Conservation (phyloP, 2,113 vertebrate genomes). For the Gracilinanus agilis region DNA sequence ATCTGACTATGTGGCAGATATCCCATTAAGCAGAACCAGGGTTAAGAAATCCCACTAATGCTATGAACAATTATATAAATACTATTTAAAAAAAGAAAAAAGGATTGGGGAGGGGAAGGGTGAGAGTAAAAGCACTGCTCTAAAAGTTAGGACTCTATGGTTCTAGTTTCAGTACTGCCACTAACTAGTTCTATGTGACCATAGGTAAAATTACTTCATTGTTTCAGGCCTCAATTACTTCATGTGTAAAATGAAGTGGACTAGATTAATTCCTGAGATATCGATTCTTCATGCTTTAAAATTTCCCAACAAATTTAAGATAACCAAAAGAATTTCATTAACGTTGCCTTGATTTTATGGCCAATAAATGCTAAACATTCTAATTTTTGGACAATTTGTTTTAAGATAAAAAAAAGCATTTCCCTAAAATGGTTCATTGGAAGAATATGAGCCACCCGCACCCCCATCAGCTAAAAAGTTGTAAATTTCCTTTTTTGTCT, state of each 20-base stretch:
- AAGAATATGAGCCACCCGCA: no score
- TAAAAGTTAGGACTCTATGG: not conserved
- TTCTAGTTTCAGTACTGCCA: not conserved
- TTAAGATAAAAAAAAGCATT: not conserved
- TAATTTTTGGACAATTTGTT: not conserved
- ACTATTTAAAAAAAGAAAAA: not conserved
- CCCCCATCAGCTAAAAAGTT: not conserved
- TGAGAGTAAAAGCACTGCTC: not conserved
- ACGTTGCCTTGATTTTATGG: not conserved
- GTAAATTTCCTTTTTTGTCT: not conserved
- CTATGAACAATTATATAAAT: not conserved
- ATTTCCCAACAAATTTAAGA: not conserved
- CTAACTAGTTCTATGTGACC: not conserved
- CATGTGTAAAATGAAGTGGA: not conserved
- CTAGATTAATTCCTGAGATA: not conserved
- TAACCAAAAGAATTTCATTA: constrained; percentile 18
- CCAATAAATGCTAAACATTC: not conserved
- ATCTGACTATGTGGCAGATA: not conserved
- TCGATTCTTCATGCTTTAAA: constrained; percentile 2
- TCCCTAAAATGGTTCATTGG: not conserved
- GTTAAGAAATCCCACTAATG: not conserved
- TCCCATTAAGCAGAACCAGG: not conserved
- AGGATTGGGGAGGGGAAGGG: not conserved
- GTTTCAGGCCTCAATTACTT: not conserved
- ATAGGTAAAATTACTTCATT: not conserved